Evolutionary conservation across 2,797 vertebrate species (phyloP).

Genomic region (Parambassis ranga): DNA sequence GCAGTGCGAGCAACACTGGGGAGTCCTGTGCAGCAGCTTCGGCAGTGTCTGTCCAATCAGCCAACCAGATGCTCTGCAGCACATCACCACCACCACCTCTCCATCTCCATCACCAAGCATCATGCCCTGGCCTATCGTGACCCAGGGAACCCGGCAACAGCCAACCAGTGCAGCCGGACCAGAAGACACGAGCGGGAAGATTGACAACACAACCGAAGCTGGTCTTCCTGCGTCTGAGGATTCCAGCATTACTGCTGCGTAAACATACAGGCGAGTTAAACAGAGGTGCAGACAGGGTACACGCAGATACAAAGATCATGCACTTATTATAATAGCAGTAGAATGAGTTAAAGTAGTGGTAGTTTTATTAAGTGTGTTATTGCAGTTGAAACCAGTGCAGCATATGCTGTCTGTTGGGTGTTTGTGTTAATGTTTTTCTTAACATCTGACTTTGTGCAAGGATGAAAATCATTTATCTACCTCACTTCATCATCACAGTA

Average conservation of each 20-base stretch:
- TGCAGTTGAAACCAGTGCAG: conserved; percentile 28
- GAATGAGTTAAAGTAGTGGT: conserved; percentile 10
- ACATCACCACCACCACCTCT: conserved; percentile 10
- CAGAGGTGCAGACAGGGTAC: conserved; percentile 36
- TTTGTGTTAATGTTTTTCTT: conserved; percentile 38
- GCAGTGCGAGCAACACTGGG: conserved; percentile 94
- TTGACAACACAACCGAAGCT: conserved; percentile 61
- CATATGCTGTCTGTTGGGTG: conserved; percentile 43
- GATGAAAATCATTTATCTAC: conserved; percentile 65
- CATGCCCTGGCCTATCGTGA: conserved; percentile 22
- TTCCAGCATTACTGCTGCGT: conserved; percentile 77
- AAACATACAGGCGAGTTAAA: conserved; percentile 41
- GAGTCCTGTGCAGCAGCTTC: conserved; percentile 87
- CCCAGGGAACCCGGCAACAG: conserved; percentile 7
- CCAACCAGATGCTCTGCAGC: conserved; percentile 16
- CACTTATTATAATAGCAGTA: conserved; percentile 33
- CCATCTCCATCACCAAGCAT: not conserved
- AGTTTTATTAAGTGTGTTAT: conserved; percentile 1
- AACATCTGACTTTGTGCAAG: conserved; percentile 28
- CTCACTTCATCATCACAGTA: conserved; percentile 53
- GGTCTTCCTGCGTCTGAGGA: conserved; percentile 72
- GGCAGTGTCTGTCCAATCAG: conserved; percentile 81
- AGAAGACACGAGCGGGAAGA: conserved; percentile 34
- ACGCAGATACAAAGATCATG: conserved; percentile 32
- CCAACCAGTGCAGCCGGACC: conserved; percentile 6